Evolutionary conservation across 2,888 invertebrate genomes (phyloP), one percentile per base, ranked within the genome.

Genomic region (Melinopterus prodromus): DNA sequence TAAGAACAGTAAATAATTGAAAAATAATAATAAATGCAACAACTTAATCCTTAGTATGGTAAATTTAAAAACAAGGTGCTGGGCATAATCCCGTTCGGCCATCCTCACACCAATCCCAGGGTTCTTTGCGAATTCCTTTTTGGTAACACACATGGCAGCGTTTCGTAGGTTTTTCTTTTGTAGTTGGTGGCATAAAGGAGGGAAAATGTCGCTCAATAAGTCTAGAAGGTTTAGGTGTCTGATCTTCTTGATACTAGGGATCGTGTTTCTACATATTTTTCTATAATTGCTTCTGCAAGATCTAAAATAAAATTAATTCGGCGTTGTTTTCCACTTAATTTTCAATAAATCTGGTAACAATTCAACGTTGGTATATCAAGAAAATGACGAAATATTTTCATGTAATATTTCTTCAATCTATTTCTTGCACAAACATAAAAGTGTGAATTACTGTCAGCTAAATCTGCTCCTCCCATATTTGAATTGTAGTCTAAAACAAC

Each of bases 71-170:
- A 70, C 70, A 70, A 16, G 70, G 70, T 16, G 70, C 70, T 14
- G 70, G 70, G 14, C 70, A 70, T 14, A 70, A 70, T 70, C 70
- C 70, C 14, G 70, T 70, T 6, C 14, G 15, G 16, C 70, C 6
- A 16, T 70, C 70, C 6, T 6, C 6, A 14, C 70, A 70, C 70
- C 70, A 70, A 70, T 70, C 6, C 14, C 70, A 6, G 6, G 70
- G 6, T 14, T 70, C 70, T 16, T 70, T 16, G 6, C 70, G 70
- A 6, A 6, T 70, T 6, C 70, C 53, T 53, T 76, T 76, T 53
- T 70, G n/a, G 6, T 78, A n/a, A 37, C 9, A 78, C 84, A 76
- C 12, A 38, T 53, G 53, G 80, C 84, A 89, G 89, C 90, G 84
- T 89, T 89, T 36, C 6, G 37, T 76, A 37, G 16, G 37, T 76